Conservation (phyloP, 2,113 vertebrate genomes). For the Phrynosoma platyrhinos region DNA sequence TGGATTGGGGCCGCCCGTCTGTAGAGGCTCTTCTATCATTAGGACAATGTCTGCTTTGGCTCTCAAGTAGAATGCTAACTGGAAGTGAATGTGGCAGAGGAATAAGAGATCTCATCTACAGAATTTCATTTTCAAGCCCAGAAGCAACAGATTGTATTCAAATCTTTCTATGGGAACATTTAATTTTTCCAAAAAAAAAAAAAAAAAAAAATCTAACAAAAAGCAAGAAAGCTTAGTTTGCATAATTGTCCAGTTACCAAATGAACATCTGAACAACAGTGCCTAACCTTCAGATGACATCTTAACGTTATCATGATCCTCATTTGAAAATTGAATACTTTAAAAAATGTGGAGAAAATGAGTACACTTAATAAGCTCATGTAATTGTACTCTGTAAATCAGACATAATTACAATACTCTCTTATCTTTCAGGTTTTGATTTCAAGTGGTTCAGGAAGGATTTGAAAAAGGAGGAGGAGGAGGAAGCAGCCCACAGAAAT, state of each 20-base stretch:
- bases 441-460: conserved; percentile 10
- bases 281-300: conserved; percentile 38
- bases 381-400: conserved; percentile 41
- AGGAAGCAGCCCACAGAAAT: not conserved
- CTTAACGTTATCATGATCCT: conserved; percentile 35
- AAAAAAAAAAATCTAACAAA: not conserved
- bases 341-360: conserved; percentile 38
- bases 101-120: not conserved
- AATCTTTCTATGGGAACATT: not conserved
- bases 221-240: not conserved
- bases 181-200: not conserved
- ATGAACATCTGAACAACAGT: not conserved
- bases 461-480: not conserved
- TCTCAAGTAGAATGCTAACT: not conserved
- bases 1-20: no score
- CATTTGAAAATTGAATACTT: conserved; percentile 31
- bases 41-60: no score
- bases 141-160: not conserved
- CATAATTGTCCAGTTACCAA: conserved; percentile 24
- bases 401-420: conserved; percentile 44
- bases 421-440: conserved; percentile 15
- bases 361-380: conserved; percentile 25
- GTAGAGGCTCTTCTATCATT: no score
- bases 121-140: not conserved
- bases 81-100: not conserved